A percentile compares a stretch with the other conserved stretches of the same genome.
These are phyloP conservation scores for Archips xylosteana DNA, from an alignment of 2,888 invertebrate species.

Conservation along the genomic window DNA sequence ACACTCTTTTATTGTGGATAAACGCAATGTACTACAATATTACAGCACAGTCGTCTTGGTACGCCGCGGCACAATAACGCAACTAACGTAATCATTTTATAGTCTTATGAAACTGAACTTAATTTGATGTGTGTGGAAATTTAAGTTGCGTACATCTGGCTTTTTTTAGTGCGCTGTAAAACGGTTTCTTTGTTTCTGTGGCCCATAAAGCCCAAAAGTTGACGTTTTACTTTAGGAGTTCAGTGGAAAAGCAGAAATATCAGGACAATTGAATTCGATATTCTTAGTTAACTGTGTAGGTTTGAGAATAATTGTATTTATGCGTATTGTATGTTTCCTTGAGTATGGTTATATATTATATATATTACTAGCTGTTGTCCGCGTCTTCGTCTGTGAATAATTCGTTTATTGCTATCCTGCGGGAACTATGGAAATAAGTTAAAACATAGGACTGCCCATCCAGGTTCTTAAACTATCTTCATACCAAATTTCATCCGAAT, in stretches of 20 bases:
- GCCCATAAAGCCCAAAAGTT: not conserved
- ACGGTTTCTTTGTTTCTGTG: not conserved
- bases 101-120: conserved; percentile 16
- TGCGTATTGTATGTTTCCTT: no score
- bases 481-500: no score
- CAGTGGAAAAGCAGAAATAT: not conserved
- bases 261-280: not conserved
- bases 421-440: no score
- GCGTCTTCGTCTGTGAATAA: no score
- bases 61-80: conserved; percentile 49
- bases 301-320: no score
- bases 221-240: not conserved
- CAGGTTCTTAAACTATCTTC: no score
- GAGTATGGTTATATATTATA: no score
- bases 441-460: no score
- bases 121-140: conserved; percentile 8
- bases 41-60: conserved; percentile 16
- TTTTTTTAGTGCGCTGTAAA: conserved; percentile 2
- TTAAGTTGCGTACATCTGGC: conserved; percentile 5
- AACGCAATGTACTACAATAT: not conserved
- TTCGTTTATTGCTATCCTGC: no score
- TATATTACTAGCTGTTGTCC: no score
- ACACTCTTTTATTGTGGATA: not conserved
- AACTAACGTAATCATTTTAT: conserved; percentile 31
- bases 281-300: not conserved